These are phyloP conservation scores for Rhyzopertha dominica DNA, from an alignment of 1,140 invertebrate genomes.

Conservation along the genomic window DNA sequence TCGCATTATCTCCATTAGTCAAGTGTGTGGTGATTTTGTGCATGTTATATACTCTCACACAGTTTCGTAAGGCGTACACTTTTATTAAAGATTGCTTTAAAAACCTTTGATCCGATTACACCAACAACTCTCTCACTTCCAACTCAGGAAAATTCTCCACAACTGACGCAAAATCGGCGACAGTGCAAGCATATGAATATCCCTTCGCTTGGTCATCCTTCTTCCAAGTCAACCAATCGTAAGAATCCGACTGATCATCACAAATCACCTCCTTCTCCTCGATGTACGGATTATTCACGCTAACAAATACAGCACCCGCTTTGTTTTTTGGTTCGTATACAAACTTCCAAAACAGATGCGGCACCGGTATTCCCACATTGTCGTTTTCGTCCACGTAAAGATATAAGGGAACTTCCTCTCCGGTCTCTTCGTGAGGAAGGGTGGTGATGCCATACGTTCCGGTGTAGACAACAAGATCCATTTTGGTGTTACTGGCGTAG, in stretches of 20 bases:
- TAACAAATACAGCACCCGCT: constrained; percentile 47
- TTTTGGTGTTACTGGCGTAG: constrained; percentile 16
- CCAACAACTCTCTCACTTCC: too few relatives aligned
- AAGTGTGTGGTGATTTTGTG: too few relatives aligned
- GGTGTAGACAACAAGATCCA: constrained; percentile 50
- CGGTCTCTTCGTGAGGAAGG: constrained; percentile 43
- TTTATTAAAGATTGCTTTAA: too few relatives aligned
- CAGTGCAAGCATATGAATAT: constrained; percentile 23
- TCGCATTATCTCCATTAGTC: too few relatives aligned
- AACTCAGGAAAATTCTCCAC: too few relatives aligned
- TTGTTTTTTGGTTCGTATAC: constrained; percentile 45
- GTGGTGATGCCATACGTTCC: constrained; percentile 48
- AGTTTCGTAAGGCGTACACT: too few relatives aligned
- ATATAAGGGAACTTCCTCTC: constrained; percentile 44
- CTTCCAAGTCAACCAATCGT: constrained; percentile 30
- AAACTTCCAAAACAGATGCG: constrained; percentile 51
- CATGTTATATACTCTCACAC: too few relatives aligned
- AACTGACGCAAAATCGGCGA: constrained; percentile 17
- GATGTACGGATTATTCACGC: constrained; percentile 51
- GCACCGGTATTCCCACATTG: constrained; percentile 47
- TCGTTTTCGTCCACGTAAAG: constrained; percentile 44
- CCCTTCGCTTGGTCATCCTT: constrained; percentile 11
- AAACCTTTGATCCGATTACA: too few relatives aligned
- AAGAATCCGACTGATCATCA: constrained; percentile 22
- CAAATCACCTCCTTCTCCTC: constrained; percentile 21